A percentile compares a stretch with the other conserved stretches of the same genome.
Conservation (phyloP, 2,888 invertebrate species). For the Lymantria dispar region DNA sequence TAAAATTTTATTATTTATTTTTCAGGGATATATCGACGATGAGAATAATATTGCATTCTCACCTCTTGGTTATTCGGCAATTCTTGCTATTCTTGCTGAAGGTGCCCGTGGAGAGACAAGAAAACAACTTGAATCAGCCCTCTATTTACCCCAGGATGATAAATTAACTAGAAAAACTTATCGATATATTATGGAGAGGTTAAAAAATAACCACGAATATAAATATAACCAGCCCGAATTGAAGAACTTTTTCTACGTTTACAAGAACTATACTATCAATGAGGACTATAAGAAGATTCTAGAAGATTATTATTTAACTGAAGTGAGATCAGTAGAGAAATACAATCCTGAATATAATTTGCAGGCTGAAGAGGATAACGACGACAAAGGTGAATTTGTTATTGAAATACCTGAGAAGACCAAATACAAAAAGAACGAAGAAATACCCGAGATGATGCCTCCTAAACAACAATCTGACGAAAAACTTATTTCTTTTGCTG, state of each 20-base stretch:
- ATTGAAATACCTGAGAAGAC: conserved; percentile 57
- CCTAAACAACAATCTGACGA: conserved; percentile 76
- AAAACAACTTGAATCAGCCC: conserved; percentile 78
- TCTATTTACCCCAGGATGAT: conserved; percentile 80
- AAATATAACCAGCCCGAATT: conserved; percentile 82
- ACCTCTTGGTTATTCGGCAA: conserved; percentile 84
- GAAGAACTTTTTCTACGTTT: conserved; percentile 86
- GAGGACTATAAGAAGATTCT: conserved; percentile 83
- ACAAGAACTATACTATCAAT: conserved; percentile 84
- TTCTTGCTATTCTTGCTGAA: conserved; percentile 84
- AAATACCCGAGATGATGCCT: conserved; percentile 57
- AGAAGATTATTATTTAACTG: conserved; percentile 83
- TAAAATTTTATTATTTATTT: not conserved
- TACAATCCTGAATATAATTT: conserved; percentile 52
- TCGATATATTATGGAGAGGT: conserved; percentile 71
- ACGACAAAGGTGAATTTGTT: conserved; percentile 51
- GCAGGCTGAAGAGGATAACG: conserved; percentile 45
- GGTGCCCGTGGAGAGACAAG: conserved; percentile 84
- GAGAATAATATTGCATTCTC: conserved; percentile 84
- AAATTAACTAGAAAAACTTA: conserved; percentile 71
- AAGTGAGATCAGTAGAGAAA: conserved; percentile 82
- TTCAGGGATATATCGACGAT: conserved; percentile 79
- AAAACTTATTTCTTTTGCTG: conserved; percentile 78
- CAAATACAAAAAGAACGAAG: conserved; percentile 52
- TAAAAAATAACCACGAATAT: conserved; percentile 74